Conservation (phyloP, 1,140 invertebrate species). For the Drosophila takahashii region DNA sequence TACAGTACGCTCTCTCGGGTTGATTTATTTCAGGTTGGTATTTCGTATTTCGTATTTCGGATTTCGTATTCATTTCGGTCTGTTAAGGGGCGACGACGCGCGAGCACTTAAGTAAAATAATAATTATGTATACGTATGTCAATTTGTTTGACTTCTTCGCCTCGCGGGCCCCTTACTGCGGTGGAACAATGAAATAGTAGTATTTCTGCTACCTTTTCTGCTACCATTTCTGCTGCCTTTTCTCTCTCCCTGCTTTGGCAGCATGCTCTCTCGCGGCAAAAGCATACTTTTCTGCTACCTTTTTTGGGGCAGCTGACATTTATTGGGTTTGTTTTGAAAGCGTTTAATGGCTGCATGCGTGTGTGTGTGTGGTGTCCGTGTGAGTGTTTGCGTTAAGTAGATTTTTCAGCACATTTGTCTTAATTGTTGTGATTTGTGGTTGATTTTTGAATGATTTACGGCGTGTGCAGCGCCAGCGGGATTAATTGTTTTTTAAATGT, state of each 20-base stretch:
- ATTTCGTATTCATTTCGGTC: constrained; percentile 77
- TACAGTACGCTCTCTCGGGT: constrained; percentile 70
- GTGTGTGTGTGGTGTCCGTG: constrained; percentile 22
- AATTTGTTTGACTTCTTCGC: constrained; percentile 82
- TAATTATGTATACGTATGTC: constrained; percentile 83
- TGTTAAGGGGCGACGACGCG: constrained; percentile 79
- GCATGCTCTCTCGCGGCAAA: neutral
- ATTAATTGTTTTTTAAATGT: constrained; percentile 73
- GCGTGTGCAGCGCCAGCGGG: constrained; percentile 39
- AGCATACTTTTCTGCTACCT: constrained; percentile 44
- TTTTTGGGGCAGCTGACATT: constrained; percentile 66
- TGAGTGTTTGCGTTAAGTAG: constrained; percentile 74
- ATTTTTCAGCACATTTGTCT: constrained; percentile 83
- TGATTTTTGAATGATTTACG: constrained; percentile 81
- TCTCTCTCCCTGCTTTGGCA: constrained; percentile 1
- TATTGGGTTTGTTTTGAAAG: constrained; percentile 81
- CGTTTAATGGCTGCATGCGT: constrained; percentile 56
- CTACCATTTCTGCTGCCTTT: neutral
- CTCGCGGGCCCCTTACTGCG: constrained; percentile 60
- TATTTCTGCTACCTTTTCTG: constrained; percentile 11
- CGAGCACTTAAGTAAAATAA: constrained; percentile 84
- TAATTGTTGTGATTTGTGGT: constrained; percentile 84
- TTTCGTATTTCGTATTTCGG: constrained; percentile 68
- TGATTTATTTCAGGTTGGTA: constrained; percentile 79
- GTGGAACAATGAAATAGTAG: constrained; percentile 13